Evolutionary conservation across 2,888 invertebrate genomes (phyloP).

Genomic region (Orthonychiurus folsomi): DNA sequence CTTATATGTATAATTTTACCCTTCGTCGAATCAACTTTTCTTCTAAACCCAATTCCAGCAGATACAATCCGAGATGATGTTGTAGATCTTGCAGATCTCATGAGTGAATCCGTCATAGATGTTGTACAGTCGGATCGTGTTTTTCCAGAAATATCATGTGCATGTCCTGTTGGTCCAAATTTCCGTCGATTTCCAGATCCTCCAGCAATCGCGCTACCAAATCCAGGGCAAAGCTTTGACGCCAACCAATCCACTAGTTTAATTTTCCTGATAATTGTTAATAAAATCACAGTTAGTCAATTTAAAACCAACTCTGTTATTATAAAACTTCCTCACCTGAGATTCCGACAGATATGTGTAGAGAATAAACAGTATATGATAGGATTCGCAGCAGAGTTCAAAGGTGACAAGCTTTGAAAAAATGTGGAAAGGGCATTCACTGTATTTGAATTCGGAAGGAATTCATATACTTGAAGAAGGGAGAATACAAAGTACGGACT

Average conservation of each 20-base stretch:
- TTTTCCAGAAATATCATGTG: neutral
- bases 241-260: constrained; percentile 33
- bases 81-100: no score
- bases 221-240: constrained; percentile 31
- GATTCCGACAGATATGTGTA: constrained; percentile 71
- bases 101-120: neutral
- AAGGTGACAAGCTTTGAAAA: constrained; percentile 79
- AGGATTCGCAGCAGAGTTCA: constrained; percentile 90
- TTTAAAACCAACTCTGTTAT: no score
- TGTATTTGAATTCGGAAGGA: constrained; percentile 67
- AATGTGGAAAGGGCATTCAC: constrained; percentile 78
- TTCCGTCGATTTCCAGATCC: no score
- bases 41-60: neutral
- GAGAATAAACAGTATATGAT: constrained; percentile 90
- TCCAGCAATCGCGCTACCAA: no score
- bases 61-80: neutral
- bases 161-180: neutral
- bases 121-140: neutral
- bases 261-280: constrained; percentile 36
- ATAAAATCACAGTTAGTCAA: no score
- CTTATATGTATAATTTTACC: no score
- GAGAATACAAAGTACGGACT: constrained; percentile 90
- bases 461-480: constrained; percentile 76
- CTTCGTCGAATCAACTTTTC: neutral
- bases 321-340: constrained; percentile 70